A percentile compares a stretch with the other conserved stretches of the same genome.
phyloP scores from a whole-genome alignment of 64 coral and sea anemone species.

The Trachythela sp. region DNA sequence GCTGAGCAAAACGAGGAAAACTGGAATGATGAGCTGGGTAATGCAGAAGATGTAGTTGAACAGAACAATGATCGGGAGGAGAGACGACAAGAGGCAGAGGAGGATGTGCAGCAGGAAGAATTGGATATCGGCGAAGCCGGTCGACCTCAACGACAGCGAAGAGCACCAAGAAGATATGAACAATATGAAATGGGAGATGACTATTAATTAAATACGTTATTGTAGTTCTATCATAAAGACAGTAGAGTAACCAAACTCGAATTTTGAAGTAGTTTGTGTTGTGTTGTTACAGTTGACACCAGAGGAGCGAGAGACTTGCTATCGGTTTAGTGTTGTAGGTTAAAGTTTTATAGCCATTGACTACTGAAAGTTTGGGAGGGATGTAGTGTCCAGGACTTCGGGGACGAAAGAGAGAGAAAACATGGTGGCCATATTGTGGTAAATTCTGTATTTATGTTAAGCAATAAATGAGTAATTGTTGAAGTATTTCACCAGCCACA shows the following conservation, averaged over 20 bases:
- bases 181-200: conserved; percentile 43
- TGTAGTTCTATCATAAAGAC: not conserved
- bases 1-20: not conserved
- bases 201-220: conserved; percentile 31
- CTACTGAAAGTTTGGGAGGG: not conserved
- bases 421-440: not conserved
- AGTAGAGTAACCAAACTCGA: not conserved
- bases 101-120: not conserved
- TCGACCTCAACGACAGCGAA: conserved; percentile 37
- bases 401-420: not conserved
- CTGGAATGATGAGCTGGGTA: not conserved
- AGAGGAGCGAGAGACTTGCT: not conserved
- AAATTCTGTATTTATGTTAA: too few species aligned
- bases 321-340: not conserved
- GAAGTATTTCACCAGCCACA: too few species aligned
- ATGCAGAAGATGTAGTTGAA: not conserved
- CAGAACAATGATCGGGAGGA: not conserved
- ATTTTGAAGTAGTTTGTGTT: not conserved
- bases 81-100: not conserved
- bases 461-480: too few species aligned
- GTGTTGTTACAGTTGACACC: not conserved
- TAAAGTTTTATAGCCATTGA: not conserved
- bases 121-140: not conserved
- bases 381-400: conserved; percentile 20
- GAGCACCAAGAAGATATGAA: conserved; percentile 22